Evolutionary conservation across 2,113 vertebrate genomes (phyloP).

Genomic region (Heterotilapia buettikoferi): DNA sequence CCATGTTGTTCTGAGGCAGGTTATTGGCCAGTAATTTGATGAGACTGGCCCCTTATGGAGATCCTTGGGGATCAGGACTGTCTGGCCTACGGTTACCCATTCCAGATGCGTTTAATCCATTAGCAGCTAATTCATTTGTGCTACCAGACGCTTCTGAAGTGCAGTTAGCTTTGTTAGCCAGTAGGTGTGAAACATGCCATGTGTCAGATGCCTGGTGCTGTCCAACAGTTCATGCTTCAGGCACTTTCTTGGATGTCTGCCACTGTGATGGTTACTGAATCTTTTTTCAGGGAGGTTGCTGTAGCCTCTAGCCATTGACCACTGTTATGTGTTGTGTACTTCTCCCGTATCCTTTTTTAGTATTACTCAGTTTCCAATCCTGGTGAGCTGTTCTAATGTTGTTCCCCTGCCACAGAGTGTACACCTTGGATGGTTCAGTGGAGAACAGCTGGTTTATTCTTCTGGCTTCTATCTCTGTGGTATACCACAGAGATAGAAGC

Average conservation of each 20-base stretch:
- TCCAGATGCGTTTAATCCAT: neutral
- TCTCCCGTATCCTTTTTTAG: neutral
- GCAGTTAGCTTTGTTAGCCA: neutral
- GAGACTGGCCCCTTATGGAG: neutral
- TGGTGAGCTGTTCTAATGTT: neutral
- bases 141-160: neutral
- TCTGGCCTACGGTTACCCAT: rapidly evolving
- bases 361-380: neutral
- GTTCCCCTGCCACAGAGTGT: neutral
- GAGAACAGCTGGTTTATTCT: neutral
- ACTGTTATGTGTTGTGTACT: neutral
- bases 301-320: neutral
- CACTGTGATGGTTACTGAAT: neutral
- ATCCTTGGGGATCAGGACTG: neutral
- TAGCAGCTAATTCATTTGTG: neutral
- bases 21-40: neutral
- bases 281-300: neutral
- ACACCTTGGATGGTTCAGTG: neutral
- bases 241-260: neutral
- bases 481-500: too few relatives aligned
- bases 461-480: neutral
- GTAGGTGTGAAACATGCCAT: neutral
- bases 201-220: neutral
- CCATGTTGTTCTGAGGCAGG: neutral
- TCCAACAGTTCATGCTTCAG: neutral